Evolutionary conservation across 2,797 vertebrate species (phyloP).

Genomic region (Sparus aurata): DNA sequence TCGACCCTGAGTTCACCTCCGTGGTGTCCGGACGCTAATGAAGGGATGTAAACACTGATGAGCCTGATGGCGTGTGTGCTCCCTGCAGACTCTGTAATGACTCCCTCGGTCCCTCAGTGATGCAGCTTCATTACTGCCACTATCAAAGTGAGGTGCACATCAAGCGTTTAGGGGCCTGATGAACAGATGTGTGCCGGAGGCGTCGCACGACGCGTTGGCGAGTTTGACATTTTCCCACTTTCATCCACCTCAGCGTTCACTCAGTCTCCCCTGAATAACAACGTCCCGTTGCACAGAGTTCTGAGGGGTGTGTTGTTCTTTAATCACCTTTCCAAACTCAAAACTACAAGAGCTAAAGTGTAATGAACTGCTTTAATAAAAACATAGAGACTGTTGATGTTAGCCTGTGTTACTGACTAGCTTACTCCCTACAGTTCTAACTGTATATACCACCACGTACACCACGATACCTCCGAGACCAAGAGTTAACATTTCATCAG

Average conservation of each 20-base stretch:
- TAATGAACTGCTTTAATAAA: neutral
- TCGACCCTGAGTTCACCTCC: slow-evolving; percentile 62
- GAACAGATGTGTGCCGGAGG: neutral
- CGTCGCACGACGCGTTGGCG: neutral
- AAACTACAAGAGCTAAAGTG: neutral
- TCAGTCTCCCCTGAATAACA: no score
- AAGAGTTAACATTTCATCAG: neutral
- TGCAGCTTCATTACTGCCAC: slow-evolving; percentile 37
- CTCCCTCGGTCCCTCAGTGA: slow-evolving; percentile 16
- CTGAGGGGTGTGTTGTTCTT: neutral
- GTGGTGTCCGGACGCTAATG: slow-evolving; percentile 49
- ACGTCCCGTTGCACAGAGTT: neutral
- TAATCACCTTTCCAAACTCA: neutral
- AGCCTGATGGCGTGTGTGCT: slow-evolving; percentile 46
- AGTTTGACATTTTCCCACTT: neutral
- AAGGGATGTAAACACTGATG: slow-evolving; percentile 68
- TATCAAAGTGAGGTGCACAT: neutral
- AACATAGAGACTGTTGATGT: neutral
- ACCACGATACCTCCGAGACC: neutral
- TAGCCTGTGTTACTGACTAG: neutral
- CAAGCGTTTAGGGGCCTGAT: neutral
- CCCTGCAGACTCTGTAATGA: slow-evolving; percentile 36
- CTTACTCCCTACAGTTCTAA: neutral
- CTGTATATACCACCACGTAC: neutral
- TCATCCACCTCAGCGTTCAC: neutral